Evolutionary conservation across 2,113 vertebrate species (phyloP), one percentile per base, ranked within the genome.

Genomic region (Apodemus speciosus): DNA sequence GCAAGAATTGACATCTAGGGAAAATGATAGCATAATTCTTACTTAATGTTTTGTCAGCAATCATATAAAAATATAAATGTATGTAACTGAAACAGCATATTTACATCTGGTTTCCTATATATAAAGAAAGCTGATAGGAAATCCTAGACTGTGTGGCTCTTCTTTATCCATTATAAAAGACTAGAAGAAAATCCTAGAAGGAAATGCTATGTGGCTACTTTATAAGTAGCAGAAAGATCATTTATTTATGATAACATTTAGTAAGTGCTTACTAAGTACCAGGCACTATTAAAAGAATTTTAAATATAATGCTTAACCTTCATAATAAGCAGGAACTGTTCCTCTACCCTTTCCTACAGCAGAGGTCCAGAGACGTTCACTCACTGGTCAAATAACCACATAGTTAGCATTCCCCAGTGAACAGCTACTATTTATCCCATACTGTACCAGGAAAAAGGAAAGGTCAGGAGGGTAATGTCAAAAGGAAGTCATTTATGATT

Each of bases 171-270:
- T 89, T 73, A 94, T 64, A 79, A 64, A 85, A 43, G 92, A 80
- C 83, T 14, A 62, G 3, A 53, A 93, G 43, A 95, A 96, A 96
- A 95, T 93, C 83, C 88, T 97, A 96, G 90, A 96, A 97, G 89
- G 92, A 96, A 95, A 95, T 85, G 92, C 51, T 84, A 95, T 85
- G 90, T 30, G 66, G 49, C 72, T 10, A 4, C 51, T 88, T 94
- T 64, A 64, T 64, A 84, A 93, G 75, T 62, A 94, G 87, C 89
- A 76, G 3, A 66, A 69, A 85, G 68, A 87, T 91, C 66, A 95
- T 85, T 91, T 96, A 96, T 94, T 93, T 89, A 96, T 96, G 84
- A 92, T 77, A 95, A 40, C 75, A 80, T 86, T 93, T 66, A 89
- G 79, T 73, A 96, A 95, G 53, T 76, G 58, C 91, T 93, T 93